Conservation (phyloP, 2,113 vertebrate genomes). For the Pitta sordida region DNA sequence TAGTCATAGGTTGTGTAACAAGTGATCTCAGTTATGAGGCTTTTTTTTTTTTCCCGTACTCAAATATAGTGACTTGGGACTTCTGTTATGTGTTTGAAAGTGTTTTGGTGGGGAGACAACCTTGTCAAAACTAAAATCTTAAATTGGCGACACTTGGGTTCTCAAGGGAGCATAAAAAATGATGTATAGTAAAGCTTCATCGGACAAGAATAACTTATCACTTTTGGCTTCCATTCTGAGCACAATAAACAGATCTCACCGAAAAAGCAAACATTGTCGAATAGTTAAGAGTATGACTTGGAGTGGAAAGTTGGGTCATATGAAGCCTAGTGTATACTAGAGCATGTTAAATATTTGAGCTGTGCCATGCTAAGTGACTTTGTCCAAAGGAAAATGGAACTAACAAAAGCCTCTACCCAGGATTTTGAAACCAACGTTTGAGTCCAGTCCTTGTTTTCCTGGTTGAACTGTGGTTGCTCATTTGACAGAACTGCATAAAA, state of each 20-base stretch:
- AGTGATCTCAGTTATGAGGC: rapidly evolving
- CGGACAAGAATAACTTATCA: neutral
- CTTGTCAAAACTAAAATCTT: neutral
- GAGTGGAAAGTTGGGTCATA: neutral
- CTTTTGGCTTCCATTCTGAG: neutral
- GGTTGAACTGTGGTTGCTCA: neutral
- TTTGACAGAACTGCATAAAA: neutral
- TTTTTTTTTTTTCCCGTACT: too few species aligned
- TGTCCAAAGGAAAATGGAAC: neutral
- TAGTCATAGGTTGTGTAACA: neutral
- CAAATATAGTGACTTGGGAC: neutral
- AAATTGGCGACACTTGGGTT: neutral
- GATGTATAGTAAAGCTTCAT: neutral
- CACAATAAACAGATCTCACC: neutral
- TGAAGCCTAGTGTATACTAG: neutral
- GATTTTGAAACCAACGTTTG: neutral
- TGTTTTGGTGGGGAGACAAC: neutral
- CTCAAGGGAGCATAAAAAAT: neutral
- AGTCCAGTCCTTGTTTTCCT: neutral
- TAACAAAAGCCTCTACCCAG: neutral
- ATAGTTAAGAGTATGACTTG: neutral
- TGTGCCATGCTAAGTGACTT: neutral
- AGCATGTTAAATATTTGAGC: neutral
- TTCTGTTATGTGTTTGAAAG: neutral
- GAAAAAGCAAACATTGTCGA: neutral